phyloP scores from a whole-genome alignment of 2,888 invertebrate genomes.

The Siphonodentalium dalli region DNA sequence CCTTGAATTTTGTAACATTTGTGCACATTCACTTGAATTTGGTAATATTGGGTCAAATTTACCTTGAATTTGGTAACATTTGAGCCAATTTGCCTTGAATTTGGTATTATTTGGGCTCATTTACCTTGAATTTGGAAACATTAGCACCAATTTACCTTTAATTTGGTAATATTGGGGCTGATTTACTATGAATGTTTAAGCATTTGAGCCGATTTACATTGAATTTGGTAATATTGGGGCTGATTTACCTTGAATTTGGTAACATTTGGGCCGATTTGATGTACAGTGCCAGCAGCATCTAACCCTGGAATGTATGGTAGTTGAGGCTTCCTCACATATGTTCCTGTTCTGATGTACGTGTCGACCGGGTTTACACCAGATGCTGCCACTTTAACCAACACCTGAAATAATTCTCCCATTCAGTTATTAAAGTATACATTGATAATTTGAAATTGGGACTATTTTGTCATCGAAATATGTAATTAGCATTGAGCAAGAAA shows the following conservation, averaged over 20 bases:
- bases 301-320: constrained; percentile 69
- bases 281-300: constrained; percentile 69
- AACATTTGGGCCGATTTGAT: constrained; percentile 65
- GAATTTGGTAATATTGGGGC: too few species aligned
- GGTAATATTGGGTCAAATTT: too few species aligned
- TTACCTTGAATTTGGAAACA: too few species aligned
- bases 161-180: too few species aligned
- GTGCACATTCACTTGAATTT: too few species aligned
- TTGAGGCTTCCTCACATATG: constrained; percentile 60
- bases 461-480: too few species aligned
- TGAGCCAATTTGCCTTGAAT: constrained; percentile 65
- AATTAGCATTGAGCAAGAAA: too few species aligned
- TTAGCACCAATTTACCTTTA: too few species aligned
- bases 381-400: constrained; percentile 67
- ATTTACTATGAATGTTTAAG: background rate
- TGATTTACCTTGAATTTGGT: constrained; percentile 64
- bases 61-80: constrained; percentile 66
- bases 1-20: background rate
- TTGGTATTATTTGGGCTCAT: too few species aligned
- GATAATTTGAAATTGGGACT: too few species aligned
- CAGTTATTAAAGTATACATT: too few species aligned
- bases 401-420: too few species aligned
- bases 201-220: background rate
- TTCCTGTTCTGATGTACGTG: constrained; percentile 69
- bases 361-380: constrained; percentile 72